Conservation (phyloP, 1,140 invertebrate species). For the Battus philenor region DNA sequence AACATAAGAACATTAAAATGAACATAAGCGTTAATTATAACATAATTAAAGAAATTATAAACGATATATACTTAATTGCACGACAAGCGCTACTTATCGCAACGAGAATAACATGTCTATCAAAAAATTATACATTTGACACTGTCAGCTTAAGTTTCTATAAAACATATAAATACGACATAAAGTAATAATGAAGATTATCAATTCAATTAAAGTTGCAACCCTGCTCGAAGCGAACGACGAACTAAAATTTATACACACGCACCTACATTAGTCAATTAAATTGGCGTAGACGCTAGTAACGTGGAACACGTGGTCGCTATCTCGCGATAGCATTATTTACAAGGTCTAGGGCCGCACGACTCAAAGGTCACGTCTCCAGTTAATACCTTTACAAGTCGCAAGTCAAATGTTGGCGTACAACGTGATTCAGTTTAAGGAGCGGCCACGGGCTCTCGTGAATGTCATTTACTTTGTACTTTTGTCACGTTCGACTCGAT, state of each 20-base stretch:
- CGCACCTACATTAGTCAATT: constrained; percentile 9
- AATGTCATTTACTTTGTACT: constrained; percentile 10
- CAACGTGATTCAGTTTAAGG: constrained; percentile 11
- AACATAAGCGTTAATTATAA: too few relatives aligned
- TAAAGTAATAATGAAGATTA: not conserved
- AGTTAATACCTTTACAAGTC: too few relatives aligned
- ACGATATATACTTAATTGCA: too few relatives aligned
- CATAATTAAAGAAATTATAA: too few relatives aligned
- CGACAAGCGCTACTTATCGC: too few relatives aligned
- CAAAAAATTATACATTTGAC: not conserved
- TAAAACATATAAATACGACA: not conserved
- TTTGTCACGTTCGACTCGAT: constrained; percentile 11
- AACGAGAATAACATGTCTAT: too few relatives aligned
- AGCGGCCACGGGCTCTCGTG: constrained; percentile 7
- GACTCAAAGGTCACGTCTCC: constrained; percentile 7
- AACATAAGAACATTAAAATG: too few relatives aligned
- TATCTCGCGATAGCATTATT: constrained; percentile 2
- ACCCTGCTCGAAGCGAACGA: not conserved
- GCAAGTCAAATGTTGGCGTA: too few relatives aligned
- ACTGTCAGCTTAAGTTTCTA: not conserved
- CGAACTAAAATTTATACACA: constrained; percentile 1
- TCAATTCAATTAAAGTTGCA: not conserved
- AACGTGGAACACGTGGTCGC: constrained; percentile 11
- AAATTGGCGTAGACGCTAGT: constrained; percentile 9
- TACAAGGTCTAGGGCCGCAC: constrained; percentile 15